Percentiles rank a stretch among this genome's conserved stretches.
Evolutionary conservation across 2,888 invertebrate species (phyloP).

Genomic region (Scaptomyza reducta): DNA sequence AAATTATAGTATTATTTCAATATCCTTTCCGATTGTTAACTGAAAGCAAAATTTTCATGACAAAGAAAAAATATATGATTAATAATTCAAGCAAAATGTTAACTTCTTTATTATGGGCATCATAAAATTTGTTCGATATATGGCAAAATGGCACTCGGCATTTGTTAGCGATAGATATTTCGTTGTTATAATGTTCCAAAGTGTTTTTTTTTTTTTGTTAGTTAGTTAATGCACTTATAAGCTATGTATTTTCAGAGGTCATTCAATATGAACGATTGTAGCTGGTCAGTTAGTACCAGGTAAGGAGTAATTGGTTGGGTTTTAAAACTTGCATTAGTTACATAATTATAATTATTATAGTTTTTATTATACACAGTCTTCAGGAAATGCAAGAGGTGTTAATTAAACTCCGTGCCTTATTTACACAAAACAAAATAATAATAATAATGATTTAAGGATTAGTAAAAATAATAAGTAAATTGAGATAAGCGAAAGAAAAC

Average conservation of each 20-base stretch:
- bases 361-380: constrained; percentile 62
- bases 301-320: constrained; percentile 10
- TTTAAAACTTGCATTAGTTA: constrained; percentile 45
- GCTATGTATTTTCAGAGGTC: constrained; percentile 46
- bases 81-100: constrained; percentile 29
- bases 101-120: constrained; percentile 13
- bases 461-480: constrained; percentile 19
- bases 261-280: constrained; percentile 80
- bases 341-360: constrained; percentile 23
- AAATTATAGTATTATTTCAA: constrained; percentile 80
- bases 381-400: constrained; percentile 62
- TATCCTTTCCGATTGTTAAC: constrained; percentile 78
- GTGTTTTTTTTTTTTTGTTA: constrained; percentile 1
- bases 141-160: constrained; percentile 41
- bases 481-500: constrained; percentile 12
- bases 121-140: constrained; percentile 24
- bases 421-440: constrained; percentile 10
- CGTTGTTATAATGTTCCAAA: too few species aligned
- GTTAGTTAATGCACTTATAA: constrained; percentile 27
- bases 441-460: constrained; percentile 18
- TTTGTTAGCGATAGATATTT: background rate
- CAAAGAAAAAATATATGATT: constrained; percentile 30
- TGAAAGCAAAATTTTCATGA: constrained; percentile 68
- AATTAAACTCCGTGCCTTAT: constrained; percentile 32
- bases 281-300: constrained; percentile 31